These are phyloP conservation scores for Drosophila mayri DNA, from an alignment of 1,140 invertebrate genomes.

Conservation along the genomic window DNA sequence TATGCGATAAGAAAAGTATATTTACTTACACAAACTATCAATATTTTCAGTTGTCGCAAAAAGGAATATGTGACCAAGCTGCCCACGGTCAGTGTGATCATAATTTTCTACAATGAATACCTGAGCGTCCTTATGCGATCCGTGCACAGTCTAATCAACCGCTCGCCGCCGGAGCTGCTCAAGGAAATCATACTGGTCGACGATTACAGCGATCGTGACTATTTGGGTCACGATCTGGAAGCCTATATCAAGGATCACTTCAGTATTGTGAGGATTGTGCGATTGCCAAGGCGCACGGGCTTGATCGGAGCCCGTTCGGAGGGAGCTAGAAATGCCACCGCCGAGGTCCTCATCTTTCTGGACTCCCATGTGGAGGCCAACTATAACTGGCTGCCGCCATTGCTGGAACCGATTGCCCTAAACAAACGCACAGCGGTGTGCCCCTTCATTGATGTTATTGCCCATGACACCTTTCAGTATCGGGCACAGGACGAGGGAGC, in stretches of 20 bases:
- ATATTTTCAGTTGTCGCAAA: conserved; percentile 87
- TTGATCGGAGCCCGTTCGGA: conserved; percentile 95
- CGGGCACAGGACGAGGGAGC: conserved; percentile 97
- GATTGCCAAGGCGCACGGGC: conserved; percentile 91
- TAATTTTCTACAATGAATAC: conserved; percentile 98
- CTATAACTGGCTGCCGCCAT: conserved; percentile 97
- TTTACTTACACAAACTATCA: not conserved
- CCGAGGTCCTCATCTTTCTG: conserved; percentile 95
- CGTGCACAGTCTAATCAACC: conserved; percentile 92
- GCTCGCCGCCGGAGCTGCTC: conserved; percentile 92
- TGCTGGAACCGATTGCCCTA: conserved; percentile 95
- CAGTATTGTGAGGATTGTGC: conserved; percentile 90
- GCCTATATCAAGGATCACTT: conserved; percentile 90
- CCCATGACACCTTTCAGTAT: conserved; percentile 96
- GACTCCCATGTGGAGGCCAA: conserved; percentile 98
- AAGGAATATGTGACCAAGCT: conserved; percentile 91
- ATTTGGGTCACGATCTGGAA: conserved; percentile 90
- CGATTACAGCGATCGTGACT: conserved; percentile 93
- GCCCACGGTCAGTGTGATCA: conserved; percentile 93
- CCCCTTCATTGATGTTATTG: conserved; percentile 98
- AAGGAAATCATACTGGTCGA: conserved; percentile 97
- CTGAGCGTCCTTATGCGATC: conserved; percentile 95
- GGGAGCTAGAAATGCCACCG: conserved; percentile 93
- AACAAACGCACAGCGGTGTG: conserved; percentile 96
- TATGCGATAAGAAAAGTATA: not conserved